Evolutionary conservation across 2,888 invertebrate genomes (phyloP).

Genomic region (Mylabris sibirica): DNA sequence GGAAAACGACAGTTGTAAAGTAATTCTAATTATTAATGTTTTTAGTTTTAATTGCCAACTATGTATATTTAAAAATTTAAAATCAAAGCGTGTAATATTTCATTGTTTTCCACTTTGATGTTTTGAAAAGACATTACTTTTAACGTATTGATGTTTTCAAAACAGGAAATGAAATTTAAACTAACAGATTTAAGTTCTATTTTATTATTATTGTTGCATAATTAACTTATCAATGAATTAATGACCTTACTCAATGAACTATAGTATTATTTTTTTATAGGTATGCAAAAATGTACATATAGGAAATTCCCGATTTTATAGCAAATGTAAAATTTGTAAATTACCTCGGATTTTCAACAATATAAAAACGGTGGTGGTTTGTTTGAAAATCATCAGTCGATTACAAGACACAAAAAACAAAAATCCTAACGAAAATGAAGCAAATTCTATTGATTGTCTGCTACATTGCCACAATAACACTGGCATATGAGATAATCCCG

Average conservation of each 20-base stretch:
- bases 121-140: no score
- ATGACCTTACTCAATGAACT: neutral
- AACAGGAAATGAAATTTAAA: no score
- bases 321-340: neutral
- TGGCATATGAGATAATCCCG: neutral
- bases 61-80: no score
- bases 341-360: neutral
- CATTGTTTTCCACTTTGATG: no score
- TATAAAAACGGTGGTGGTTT: neutral
- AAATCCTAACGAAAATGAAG: neutral
- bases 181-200: no score
- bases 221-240: neutral
- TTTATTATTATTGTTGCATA: neutral
- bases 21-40: no score
- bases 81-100: no score
- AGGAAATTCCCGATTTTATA: neutral
- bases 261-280: no score
- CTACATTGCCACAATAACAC: neutral
- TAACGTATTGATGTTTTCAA: no score
- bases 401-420: neutral
- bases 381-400: neutral
- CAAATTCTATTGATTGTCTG: neutral
- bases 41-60: no score
- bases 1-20: no score
- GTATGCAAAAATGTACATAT: neutral